Base-by-base conservation (phyloP, 2,113 vertebrate genomes). In the Channa argus region DNA sequence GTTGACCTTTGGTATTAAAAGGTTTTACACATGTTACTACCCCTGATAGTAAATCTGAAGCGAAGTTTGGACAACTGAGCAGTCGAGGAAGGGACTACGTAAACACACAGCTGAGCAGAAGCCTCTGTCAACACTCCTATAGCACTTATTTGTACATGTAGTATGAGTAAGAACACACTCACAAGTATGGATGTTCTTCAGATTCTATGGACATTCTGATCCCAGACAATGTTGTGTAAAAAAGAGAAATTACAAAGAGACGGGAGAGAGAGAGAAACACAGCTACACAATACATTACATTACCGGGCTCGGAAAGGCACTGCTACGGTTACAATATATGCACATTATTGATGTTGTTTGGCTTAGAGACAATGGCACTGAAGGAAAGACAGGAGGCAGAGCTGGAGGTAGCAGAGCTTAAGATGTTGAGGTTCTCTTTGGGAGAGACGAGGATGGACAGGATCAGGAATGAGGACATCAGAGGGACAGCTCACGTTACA, bases 161-260 rank as follows among this genome's bases (percentile, higher is more conserved):
- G 34, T 59, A 12, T 55, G 61, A 74, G 49, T 60, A 55, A 71
- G 34, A 15, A 47, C 2, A 3, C 3, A 53, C 37, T 65, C 39
- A 62, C 39, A 77, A 2, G 44, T 24, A 24, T 24, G 36, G 51
- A 3, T 24, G 49, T 68, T 51, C 15, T 15, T 60, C 13, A 13
- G 33, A 43, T 46, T 63, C 5, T 58, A 5, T 37, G 60, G 38
- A 71, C 70, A 45, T 34, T 62, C 50, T 33, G 55, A 59, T 69
- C 7, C 12, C 39, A 66, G 60, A 77, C 51, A 15, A 11, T 24
- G 24, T 24, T 1, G 24, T 24, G 24, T 24, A 33, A 6, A 50
- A 68, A 41, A 62, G 8, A 47, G 38, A 2, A 62, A 52, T 8
- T 47, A 51, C 68, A 59, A 45, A 52, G 51, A 63, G 39, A 43